phyloP scores from a whole-genome alignment of 2,888 invertebrate genomes.

The Drosophila recens region DNA sequence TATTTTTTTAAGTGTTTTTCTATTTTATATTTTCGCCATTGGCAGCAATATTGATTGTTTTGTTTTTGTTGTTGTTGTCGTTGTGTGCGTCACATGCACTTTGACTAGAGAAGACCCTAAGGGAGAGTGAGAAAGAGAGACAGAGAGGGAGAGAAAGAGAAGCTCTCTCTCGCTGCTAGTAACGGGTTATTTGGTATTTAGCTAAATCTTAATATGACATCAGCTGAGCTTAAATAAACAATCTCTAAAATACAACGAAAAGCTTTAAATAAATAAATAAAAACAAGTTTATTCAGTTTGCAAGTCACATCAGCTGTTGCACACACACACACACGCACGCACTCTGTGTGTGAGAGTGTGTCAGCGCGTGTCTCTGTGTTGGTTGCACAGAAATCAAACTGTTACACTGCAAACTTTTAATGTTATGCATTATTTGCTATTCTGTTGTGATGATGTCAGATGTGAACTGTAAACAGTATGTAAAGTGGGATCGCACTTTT shows the following conservation, averaged over 20 bases:
- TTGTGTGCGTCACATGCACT: slow-evolving; percentile 51
- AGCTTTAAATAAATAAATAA: slow-evolving; percentile 26
- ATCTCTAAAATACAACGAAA: slow-evolving; percentile 28
- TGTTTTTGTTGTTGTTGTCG: slow-evolving; percentile 18
- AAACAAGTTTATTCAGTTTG: slow-evolving; percentile 62
- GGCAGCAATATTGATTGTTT: slow-evolving; percentile 64
- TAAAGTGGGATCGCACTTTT: not conserved
- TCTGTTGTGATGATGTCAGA: slow-evolving; percentile 41
- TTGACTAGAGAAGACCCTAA: not conserved
- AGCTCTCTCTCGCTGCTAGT: slow-evolving; percentile 8
- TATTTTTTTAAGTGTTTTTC: slow-evolving; percentile 39
- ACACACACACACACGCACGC: slow-evolving; percentile 36
- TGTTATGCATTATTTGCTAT: slow-evolving; percentile 6
- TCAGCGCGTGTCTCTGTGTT: slow-evolving; percentile 2
- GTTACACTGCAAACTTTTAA: slow-evolving; percentile 40
- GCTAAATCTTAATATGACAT: slow-evolving; percentile 58
- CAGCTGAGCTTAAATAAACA: slow-evolving; percentile 66
- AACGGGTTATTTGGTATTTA: slow-evolving; percentile 43
- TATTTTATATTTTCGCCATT: slow-evolving; percentile 54
- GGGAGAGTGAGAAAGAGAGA: slow-evolving; percentile 12
- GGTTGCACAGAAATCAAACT: slow-evolving; percentile 12
- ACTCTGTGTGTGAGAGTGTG: slow-evolving; percentile 26
- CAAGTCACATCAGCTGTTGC: slow-evolving; percentile 74
- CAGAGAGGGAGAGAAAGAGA: not conserved
- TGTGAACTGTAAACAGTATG: not conserved